Percentiles rank a stretch among this genome's conserved stretches.
Conservation (phyloP, 1,140 invertebrate genomes). For the Sitophilus oryzae region DNA sequence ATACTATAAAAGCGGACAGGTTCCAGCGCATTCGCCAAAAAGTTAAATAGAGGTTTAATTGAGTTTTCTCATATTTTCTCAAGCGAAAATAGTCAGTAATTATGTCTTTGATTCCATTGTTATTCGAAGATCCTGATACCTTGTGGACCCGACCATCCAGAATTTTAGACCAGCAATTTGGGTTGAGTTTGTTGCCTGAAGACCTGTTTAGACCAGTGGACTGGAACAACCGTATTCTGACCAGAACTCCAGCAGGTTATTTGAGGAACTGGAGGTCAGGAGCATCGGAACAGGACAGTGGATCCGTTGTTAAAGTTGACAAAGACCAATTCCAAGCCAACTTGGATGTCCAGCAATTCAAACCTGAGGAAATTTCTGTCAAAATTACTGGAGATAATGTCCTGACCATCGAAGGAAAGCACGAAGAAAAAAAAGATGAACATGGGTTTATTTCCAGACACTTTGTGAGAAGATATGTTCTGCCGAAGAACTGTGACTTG, state of each 20-base stretch:
- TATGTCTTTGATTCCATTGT: conserved; percentile 16
- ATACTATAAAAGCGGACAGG: no score
- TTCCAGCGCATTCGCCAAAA: no score
- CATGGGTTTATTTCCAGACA: conserved; percentile 68
- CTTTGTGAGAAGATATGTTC: conserved; percentile 61
- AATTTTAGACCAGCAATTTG: conserved; percentile 57
- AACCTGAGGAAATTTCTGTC: conserved; percentile 75
- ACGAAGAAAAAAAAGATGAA: conserved; percentile 68
- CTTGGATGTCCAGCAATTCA: conserved; percentile 80
- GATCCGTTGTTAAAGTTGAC: conserved; percentile 44
- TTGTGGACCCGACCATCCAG: conserved; percentile 45
- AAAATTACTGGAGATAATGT: conserved; percentile 65
- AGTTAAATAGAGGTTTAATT: no score
- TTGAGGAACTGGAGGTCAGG: conserved; percentile 48
- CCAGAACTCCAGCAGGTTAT: conserved; percentile 41
- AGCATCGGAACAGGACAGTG: conserved; percentile 35
- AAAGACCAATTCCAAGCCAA: conserved; percentile 61
- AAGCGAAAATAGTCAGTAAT: no score
- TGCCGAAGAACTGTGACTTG: conserved; percentile 61
- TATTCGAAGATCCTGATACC: conserved; percentile 2
- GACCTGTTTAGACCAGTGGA: conserved; percentile 46
- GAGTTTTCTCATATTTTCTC: no score
- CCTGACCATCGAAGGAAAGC: conserved; percentile 64
- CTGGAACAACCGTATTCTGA: conserved; percentile 21
- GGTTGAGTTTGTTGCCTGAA: conserved; percentile 48